These are phyloP conservation scores for Hirtodrosophila trivittata DNA, from an alignment of 2,888 invertebrate species.

Conservation along the genomic window DNA sequence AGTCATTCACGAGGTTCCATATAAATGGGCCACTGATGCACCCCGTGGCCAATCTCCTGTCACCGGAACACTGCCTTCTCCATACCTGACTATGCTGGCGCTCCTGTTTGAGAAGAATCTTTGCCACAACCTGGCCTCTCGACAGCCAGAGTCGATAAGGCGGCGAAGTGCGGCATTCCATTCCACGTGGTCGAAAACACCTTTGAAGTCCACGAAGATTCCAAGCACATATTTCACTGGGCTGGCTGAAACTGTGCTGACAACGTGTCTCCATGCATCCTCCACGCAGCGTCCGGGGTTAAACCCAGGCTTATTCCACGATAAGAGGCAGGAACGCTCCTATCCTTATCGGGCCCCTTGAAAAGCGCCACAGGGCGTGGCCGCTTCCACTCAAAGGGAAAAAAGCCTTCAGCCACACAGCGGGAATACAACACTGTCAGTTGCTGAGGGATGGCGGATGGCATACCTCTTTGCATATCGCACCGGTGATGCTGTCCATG, in stretches of 20 bases:
- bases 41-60: no score
- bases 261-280: slow-evolving; percentile 27
- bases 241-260: slow-evolving; percentile 11
- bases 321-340: slow-evolving; percentile 22
- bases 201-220: slow-evolving; percentile 29
- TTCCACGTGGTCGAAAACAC: slow-evolving; percentile 31
- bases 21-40: slow-evolving; percentile 26
- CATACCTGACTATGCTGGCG: slow-evolving; percentile 18
- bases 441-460: slow-evolving; percentile 17
- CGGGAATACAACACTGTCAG: slow-evolving; percentile 12
- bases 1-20: slow-evolving; percentile 20
- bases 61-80: no score
- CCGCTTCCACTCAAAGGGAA: slow-evolving; percentile 17
- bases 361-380: neutral
- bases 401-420: slow-evolving; percentile 5
- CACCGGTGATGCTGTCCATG: slow-evolving; percentile 23
- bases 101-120: slow-evolving; percentile 30
- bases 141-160: slow-evolving; percentile 13
- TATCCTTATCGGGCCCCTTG: slow-evolving; percentile 21
- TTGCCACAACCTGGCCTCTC: slow-evolving; percentile 26
- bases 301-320: slow-evolving; percentile 33
- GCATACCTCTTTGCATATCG: slow-evolving; percentile 21
- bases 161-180: slow-evolving; percentile 20
- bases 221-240: slow-evolving; percentile 20
- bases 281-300: slow-evolving; percentile 24